phyloP scores from a whole-genome alignment of 2,113 vertebrate species.

The Pelusios castaneus region DNA sequence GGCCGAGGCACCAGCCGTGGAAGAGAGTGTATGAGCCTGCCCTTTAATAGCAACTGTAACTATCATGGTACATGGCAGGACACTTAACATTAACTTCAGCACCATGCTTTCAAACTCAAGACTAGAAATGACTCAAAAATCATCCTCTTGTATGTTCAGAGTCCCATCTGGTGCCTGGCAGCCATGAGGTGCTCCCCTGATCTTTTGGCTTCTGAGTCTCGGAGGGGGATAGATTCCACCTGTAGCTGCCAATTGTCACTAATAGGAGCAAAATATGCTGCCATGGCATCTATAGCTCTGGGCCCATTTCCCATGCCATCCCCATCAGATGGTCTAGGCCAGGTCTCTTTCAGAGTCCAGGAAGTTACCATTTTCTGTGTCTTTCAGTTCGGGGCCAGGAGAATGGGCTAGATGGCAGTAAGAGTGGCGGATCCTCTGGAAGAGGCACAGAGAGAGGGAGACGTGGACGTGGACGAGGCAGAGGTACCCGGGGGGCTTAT shows the following conservation, averaged over 20 bases:
- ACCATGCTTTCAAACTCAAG: accelerated
- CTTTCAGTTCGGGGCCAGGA: slow-evolving; percentile 93
- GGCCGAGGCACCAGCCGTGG: slow-evolving; percentile 92
- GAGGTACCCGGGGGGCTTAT: slow-evolving; percentile 76
- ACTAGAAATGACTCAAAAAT: not conserved
- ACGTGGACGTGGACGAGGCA: slow-evolving; percentile 92
- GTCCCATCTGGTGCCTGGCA: accelerated
- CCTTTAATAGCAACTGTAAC: not conserved
- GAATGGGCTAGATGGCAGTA: slow-evolving; percentile 91
- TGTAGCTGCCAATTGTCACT: accelerated
- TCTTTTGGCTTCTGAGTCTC: not conserved
- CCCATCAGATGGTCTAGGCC: accelerated
- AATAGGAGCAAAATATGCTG: not conserved
- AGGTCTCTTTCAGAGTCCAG: accelerated
- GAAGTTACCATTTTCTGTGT: not conserved
- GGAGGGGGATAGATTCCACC: not conserved
- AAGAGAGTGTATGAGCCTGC: slow-evolving; percentile 88
- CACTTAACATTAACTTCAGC: not conserved
- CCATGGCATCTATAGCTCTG: accelerated
- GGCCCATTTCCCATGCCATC: accelerated
- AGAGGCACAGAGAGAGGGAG: slow-evolving; percentile 92
- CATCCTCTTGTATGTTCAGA: accelerated
- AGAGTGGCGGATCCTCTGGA: slow-evolving; percentile 85
- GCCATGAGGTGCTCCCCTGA: not conserved
- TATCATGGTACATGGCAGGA: not conserved